These are phyloP conservation scores for Sparus aurata DNA, from an alignment of 2,797 vertebrate genomes.

Conservation along the genomic window DNA sequence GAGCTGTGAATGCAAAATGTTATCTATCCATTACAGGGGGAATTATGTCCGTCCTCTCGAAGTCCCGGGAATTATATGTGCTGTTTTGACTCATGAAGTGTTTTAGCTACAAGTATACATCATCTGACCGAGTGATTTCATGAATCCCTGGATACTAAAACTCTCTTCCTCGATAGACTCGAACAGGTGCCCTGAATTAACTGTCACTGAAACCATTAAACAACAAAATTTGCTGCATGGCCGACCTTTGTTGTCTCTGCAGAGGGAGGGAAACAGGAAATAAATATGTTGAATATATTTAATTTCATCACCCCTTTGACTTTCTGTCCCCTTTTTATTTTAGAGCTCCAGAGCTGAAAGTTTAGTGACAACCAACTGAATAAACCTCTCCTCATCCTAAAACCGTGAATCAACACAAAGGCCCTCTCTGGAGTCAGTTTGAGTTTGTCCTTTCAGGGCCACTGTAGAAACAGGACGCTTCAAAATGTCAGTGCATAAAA, in stretches of 20 bases:
- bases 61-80: slow-evolving; percentile 16
- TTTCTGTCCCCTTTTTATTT: not conserved
- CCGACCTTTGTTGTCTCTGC: not conserved
- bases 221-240: not conserved
- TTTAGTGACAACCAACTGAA: too few relatives aligned
- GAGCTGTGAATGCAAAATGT: slow-evolving; percentile 55
- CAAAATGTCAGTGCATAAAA: too few relatives aligned
- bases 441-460: too few relatives aligned
- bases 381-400: too few relatives aligned
- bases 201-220: not conserved
- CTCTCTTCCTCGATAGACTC: not conserved
- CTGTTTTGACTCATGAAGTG: slow-evolving; percentile 29
- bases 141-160: not conserved
- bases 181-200: not conserved
- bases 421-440: too few relatives aligned
- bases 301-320: not conserved
- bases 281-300: not conserved
- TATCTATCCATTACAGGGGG: slow-evolving; percentile 46
- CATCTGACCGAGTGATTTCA: not conserved
- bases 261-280: not conserved
- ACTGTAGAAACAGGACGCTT: too few relatives aligned
- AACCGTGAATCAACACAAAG: too few relatives aligned
- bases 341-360: too few relatives aligned
- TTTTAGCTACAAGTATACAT: slow-evolving; percentile 34
- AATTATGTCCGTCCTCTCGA: slow-evolving; percentile 39